Conservation (phyloP, 2,797 vertebrate genomes). For the Chaetophractus vellerosus region DNA sequence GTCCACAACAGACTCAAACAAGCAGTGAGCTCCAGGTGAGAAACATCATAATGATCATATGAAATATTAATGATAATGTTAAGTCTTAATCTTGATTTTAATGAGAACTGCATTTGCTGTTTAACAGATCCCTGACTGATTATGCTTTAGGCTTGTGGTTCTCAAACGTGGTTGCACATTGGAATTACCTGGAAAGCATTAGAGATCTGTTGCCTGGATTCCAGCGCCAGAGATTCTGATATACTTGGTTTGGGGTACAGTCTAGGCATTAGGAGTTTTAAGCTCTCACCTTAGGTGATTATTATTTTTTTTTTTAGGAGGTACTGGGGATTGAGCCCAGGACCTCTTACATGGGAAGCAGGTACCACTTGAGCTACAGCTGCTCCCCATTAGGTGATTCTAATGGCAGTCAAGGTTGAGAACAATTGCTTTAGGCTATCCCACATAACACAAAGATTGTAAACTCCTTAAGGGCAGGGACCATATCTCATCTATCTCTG, state of each 20-base stretch:
- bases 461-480: background rate
- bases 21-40: too few species aligned
- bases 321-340: too few species aligned
- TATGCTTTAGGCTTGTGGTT: conserved; percentile 25
- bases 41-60: background rate
- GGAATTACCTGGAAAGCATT: background rate
- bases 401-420: background rate
- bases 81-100: conserved; percentile 25
- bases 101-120: background rate
- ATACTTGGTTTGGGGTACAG: background rate
- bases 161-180: background rate
- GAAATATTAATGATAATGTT: conserved; percentile 58
- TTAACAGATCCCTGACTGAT: background rate
- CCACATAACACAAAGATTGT: background rate
- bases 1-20: too few species aligned
- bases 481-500: background rate
- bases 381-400: background rate
- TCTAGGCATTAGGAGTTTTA: background rate
- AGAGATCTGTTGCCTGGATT: background rate
- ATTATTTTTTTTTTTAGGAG: too few species aligned
- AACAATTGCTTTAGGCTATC: background rate
- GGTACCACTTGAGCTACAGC: too few species aligned
- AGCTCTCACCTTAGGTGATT: background rate
- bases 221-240: background rate
- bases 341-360: too few species aligned